phyloP scores from a whole-genome alignment of 2,888 invertebrate species.

The Drosophila picticornis region DNA sequence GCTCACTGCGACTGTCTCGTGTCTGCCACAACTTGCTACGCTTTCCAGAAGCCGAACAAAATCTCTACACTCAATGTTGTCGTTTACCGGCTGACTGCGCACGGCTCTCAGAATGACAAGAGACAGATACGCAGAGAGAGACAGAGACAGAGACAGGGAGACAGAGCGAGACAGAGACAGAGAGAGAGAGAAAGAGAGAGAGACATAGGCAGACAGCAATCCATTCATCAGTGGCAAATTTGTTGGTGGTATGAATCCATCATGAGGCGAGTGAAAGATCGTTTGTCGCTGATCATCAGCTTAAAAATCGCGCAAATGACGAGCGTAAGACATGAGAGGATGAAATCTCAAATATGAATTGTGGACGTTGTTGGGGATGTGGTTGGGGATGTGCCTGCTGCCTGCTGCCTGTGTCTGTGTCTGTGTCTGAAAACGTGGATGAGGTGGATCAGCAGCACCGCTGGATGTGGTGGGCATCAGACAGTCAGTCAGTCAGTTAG shows the following conservation, averaged over 20 bases:
- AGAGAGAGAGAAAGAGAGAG: conserved; percentile 15
- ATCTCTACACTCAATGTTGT: conserved; percentile 82
- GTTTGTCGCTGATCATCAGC: conserved; percentile 84
- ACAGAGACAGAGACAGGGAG: background rate
- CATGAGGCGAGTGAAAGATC: conserved; percentile 83
- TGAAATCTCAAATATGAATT: conserved; percentile 4
- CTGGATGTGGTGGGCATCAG: conserved; percentile 29
- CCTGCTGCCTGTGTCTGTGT: background rate
- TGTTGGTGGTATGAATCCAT: conserved; percentile 85
- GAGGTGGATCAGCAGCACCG: conserved; percentile 31
- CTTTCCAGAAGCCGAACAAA: conserved; percentile 84
- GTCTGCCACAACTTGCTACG: conserved; percentile 75
- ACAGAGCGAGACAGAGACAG: conserved; percentile 24
- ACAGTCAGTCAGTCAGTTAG: conserved; percentile 12
- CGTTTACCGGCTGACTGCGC: conserved; percentile 66
- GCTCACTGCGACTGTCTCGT: conserved; percentile 50
- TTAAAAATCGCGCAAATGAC: conserved; percentile 83
- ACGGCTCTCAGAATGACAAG: conserved; percentile 62
- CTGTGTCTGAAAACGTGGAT: background rate
- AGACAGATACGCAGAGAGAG: conserved; percentile 13
- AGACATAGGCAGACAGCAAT: conserved; percentile 70
- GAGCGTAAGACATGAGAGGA: conserved; percentile 76
- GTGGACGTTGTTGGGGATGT: conserved; percentile 17
- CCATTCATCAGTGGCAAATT: conserved; percentile 85
- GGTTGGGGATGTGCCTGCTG: background rate